A percentile compares a stretch with the other conserved stretches of the same genome.
Conservation (phyloP, 2,113 vertebrate genomes). For the Phoxinus phoxinus region DNA sequence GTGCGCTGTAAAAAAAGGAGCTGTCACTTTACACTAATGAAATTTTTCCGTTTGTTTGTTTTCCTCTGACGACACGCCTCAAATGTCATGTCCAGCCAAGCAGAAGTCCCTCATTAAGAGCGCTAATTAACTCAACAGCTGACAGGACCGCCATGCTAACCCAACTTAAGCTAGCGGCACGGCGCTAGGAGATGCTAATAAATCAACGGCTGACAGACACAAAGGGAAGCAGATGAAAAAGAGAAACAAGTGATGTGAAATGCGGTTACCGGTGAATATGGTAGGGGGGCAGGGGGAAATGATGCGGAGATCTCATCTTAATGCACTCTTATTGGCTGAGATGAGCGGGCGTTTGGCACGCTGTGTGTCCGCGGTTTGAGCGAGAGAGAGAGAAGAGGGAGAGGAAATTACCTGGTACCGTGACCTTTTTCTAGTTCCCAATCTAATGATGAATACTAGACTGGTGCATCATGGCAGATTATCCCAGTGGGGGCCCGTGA, state of each 20-base stretch:
- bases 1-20: slow-evolving; percentile 46
- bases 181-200: slow-evolving; percentile 70
- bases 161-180: slow-evolving; percentile 62
- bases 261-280: slow-evolving; percentile 86
- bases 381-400: slow-evolving; percentile 26
- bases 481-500: slow-evolving; percentile 83
- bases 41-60: slow-evolving; percentile 74
- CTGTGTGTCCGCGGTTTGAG: slow-evolving; percentile 45
- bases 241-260: slow-evolving; percentile 84
- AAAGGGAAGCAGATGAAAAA: slow-evolving; percentile 84
- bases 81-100: slow-evolving; percentile 73
- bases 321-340: slow-evolving; percentile 52
- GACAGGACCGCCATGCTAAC: slow-evolving; percentile 70
- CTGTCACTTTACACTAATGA: slow-evolving; percentile 74
- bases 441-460: slow-evolving; percentile 85
- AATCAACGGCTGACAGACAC: slow-evolving; percentile 78
- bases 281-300: slow-evolving; percentile 63
- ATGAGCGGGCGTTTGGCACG: slow-evolving; percentile 37
- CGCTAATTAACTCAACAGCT: slow-evolving; percentile 75
- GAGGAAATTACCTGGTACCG: slow-evolving; percentile 61
- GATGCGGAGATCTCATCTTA: slow-evolving; percentile 56
- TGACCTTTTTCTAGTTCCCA: slow-evolving; percentile 73
- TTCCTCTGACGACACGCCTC: slow-evolving; percentile 64
- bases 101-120: slow-evolving; percentile 67
- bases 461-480: slow-evolving; percentile 83